A percentile compares a stretch with the other conserved stretches of the same genome.
Conservation (phyloP, 2,888 invertebrate genomes). For the Malthinus flaveolus region DNA sequence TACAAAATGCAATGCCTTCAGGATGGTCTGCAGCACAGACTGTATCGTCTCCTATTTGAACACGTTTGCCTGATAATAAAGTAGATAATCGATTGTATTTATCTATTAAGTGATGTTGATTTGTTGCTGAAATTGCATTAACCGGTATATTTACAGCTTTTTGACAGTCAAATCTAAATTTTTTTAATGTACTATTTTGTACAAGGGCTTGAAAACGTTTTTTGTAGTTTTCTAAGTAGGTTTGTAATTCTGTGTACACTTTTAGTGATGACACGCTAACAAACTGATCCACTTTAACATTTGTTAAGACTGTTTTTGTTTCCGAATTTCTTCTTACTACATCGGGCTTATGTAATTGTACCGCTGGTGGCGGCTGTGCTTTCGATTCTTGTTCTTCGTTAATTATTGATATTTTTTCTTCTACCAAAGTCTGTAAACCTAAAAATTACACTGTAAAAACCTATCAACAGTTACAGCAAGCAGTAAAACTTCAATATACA, state of each 20-base stretch:
- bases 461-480: too few relatives aligned
- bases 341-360: neutral
- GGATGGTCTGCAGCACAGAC: conserved; percentile 72
- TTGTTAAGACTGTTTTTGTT: neutral
- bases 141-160: conserved; percentile 87
- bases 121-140: conserved; percentile 82
- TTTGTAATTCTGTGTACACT: conserved; percentile 61
- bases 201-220: conserved; percentile 63
- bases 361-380: neutral
- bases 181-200: conserved; percentile 66
- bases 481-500: too few relatives aligned
- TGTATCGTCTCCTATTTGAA: conserved; percentile 64
- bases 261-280: conserved; percentile 59
- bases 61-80: conserved; percentile 70
- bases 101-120: conserved; percentile 67
- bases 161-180: conserved; percentile 80
- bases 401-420: neutral
- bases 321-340: neutral
- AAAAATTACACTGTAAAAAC: neutral
- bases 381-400: neutral
- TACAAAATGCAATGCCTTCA: conserved; percentile 69
- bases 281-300: conserved; percentile 46
- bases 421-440: neutral
- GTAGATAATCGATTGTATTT: conserved; percentile 76
- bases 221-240: conserved; percentile 63